Base-by-base conservation (phyloP, 2,888 invertebrate species). In the Trachelus stipa region DNA sequence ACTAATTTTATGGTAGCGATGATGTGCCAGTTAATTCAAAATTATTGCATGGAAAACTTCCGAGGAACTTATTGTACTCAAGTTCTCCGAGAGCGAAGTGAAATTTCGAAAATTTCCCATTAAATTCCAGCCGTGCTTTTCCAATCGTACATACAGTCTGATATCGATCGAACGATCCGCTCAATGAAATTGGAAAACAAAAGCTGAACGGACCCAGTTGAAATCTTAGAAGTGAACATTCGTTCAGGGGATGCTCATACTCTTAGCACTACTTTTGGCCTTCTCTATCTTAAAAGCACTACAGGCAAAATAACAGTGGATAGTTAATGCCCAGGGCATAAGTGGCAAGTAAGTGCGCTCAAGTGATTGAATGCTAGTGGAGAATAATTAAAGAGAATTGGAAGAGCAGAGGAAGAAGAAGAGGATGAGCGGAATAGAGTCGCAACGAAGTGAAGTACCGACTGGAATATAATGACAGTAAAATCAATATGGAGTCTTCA, bases 371-470 rank as follows among this genome's bases (percentile, higher is more conserved):
- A 78, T 80, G 81, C 80, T 82, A 82, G 80, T 79, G 76, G 34
- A 75, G 75, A 77, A 83, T 83, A 84, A 85, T 85, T 84, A 83
- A 82, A 81, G 81, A 81, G 80, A 81, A 82, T 83, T 83, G 80
- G 78, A 77, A 77, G 40, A 77, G 75, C 78, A 77, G 77, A 80
- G 76, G 75, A 35, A 69, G 73, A 77, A 68, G 77, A 76, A 69
- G 71, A 77, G 34, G 68, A 31, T 56, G 69, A 76, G 37, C 12
- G 76, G 35, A 40, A 75, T 34, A 74, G 4, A 37, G 15, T 23
- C n/a, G 12, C 15, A 76, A 15, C 40, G 40, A 40, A 15, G 23
- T 40, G 40, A 40, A 40, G 15, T 40, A 40, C 15, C 23, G 23
- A 9, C 9, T 56, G 56, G 56, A 56, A 56, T 56, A 56, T 56